Conservation (phyloP, 2,888 invertebrate genomes). For the Perizoma affinitatum region DNA sequence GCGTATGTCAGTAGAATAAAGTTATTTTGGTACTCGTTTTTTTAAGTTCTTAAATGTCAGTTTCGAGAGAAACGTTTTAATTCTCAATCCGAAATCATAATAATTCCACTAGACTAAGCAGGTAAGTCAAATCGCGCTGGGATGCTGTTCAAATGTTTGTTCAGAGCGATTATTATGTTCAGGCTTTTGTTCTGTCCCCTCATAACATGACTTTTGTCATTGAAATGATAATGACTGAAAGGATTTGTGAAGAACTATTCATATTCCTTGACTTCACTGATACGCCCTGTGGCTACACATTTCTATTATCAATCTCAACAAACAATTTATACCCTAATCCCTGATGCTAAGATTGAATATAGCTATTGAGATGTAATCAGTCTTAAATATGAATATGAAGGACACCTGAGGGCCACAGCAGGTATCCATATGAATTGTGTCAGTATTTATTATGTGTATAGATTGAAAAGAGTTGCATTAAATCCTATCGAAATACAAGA, state of each 20-base stretch:
- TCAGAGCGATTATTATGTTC: constrained; percentile 33
- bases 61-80: neutral
- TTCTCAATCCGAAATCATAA: neutral
- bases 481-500: constrained; percentile 13
- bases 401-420: constrained; percentile 77
- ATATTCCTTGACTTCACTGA: constrained; percentile 77
- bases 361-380: constrained; percentile 21
- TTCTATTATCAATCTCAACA: constrained; percentile 39
- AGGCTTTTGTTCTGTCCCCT: constrained; percentile 62
- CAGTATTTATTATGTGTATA: constrained; percentile 55
- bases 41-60: too few relatives aligned
- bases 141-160: constrained; percentile 40
- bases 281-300: constrained; percentile 80
- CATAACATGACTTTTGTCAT: constrained; percentile 76
- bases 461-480: constrained; percentile 35
- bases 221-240: constrained; percentile 81
- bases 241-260: constrained; percentile 79
- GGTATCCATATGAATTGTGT: constrained; percentile 69
- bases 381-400: constrained; percentile 55
- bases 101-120: constrained; percentile 32
- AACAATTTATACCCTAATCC: constrained; percentile 30
- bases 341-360: constrained; percentile 37
- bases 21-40: too few relatives aligned
- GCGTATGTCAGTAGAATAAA: constrained; percentile 21
- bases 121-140: constrained; percentile 26